phyloP scores from a whole-genome alignment of 2,113 vertebrate genomes.

The Lophochroa leadbeateri region DNA sequence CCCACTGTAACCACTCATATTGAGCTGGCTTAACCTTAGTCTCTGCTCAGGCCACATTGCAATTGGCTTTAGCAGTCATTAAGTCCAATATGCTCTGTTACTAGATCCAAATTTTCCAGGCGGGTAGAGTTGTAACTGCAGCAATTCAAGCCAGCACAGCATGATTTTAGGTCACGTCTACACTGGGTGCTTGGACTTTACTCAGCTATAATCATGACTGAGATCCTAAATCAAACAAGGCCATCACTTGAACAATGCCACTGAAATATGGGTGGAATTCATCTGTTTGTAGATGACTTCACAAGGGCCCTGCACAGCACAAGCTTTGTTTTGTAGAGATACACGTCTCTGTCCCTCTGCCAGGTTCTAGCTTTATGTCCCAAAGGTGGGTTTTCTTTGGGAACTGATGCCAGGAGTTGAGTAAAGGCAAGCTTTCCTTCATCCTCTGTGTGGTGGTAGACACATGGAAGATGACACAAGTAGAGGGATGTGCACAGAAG shows the following conservation, averaged over 20 bases:
- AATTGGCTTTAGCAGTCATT: not conserved
- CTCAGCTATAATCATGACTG: not conserved
- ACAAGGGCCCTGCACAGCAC: too few species aligned
- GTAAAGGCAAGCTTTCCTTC: not conserved
- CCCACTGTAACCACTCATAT: not conserved
- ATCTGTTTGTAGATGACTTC: not conserved
- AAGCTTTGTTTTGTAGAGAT: not conserved
- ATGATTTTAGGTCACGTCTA: not conserved
- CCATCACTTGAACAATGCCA: not conserved
- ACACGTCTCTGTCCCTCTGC: rapidly evolving
- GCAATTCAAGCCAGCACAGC: not conserved
- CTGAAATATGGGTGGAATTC: not conserved
- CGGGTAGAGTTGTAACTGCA: not conserved
- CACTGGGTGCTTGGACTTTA: not conserved
- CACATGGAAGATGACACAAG: rapidly evolving
- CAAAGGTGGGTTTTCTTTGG: not conserved
- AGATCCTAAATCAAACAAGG: conserved; percentile 48
- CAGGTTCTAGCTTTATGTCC: not conserved
- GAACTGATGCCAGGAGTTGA: not conserved
- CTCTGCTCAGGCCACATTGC: not conserved
- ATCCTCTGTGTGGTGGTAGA: not conserved
- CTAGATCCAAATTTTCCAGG: not conserved
- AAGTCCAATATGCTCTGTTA: not conserved
- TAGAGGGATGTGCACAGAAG: rapidly evolving
- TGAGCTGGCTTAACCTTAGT: not conserved